A percentile compares a stretch with the other conserved stretches of the same genome.
These are phyloP conservation scores for Emydoidea blandingii DNA, from an alignment of 2,797 vertebrate genomes.

Conservation along the genomic window DNA sequence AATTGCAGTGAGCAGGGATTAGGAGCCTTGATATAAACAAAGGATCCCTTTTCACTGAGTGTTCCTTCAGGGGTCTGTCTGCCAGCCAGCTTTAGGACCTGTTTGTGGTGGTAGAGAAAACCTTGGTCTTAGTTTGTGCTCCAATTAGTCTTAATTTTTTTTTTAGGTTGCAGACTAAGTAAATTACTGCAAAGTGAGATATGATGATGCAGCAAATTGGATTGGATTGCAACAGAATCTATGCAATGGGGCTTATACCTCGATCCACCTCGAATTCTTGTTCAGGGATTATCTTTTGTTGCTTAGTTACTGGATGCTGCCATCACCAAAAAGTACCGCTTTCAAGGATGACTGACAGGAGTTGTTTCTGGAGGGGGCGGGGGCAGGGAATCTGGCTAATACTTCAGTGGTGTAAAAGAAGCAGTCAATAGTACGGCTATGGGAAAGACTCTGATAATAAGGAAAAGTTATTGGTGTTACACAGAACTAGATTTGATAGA, in stretches of 20 bases:
- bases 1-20: background rate
- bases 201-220: slow-evolving; percentile 47
- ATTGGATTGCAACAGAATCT: slow-evolving; percentile 35
- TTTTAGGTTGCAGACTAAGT: background rate
- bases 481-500: background rate
- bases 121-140: background rate
- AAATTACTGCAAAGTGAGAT: slow-evolving; percentile 29
- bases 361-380: background rate
- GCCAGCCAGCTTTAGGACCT: background rate
- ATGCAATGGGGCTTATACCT: slow-evolving; percentile 12
- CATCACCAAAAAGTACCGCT: background rate
- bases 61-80: background rate
- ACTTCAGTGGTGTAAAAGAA: background rate
- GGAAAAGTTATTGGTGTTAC: background rate
- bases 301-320: slow-evolving; percentile 60
- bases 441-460: background rate
- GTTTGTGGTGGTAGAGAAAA: background rate
- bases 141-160: background rate
- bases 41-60: background rate
- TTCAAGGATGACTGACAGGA: background rate
- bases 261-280: slow-evolving; percentile 56
- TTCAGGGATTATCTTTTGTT: slow-evolving; percentile 71
- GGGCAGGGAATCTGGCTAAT: slow-evolving; percentile 16
- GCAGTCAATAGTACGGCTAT: background rate
- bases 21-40: background rate